Percentiles rank a stretch among this genome's conserved stretches.
These are phyloP conservation scores for Agrenia bidenticulata DNA, from an alignment of 2,888 invertebrate genomes.

Conservation along the genomic window DNA sequence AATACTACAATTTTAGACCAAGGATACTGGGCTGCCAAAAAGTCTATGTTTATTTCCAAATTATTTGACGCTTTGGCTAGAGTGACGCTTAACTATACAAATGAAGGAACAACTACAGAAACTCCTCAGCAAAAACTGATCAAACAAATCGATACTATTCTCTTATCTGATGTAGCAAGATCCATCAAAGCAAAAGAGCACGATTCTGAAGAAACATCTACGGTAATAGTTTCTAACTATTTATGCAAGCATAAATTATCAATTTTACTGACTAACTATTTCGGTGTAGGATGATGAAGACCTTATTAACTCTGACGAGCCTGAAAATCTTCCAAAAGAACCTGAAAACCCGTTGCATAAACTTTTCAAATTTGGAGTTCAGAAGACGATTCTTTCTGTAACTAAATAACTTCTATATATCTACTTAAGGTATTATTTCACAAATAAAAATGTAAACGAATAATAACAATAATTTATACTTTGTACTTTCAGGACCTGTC, in stretches of 20 bases:
- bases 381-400: conserved; percentile 38
- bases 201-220: conserved; percentile 18
- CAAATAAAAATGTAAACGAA: not conserved
- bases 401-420: conserved; percentile 26
- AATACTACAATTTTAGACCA: conserved; percentile 36
- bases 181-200: conserved; percentile 27
- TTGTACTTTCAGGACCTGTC: conserved; percentile 19
- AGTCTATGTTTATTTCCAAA: conserved; percentile 48
- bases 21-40: conserved; percentile 49
- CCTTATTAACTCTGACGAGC: conserved; percentile 19
- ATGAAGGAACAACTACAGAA: conserved; percentile 18
- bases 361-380: conserved; percentile 42
- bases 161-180: conserved; percentile 35
- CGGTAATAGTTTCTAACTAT: conserved; percentile 4
- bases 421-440: not conserved
- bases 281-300: conserved; percentile 28
- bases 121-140: conserved; percentile 33
- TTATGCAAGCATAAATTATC: not conserved
- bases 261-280: conserved; percentile 5
- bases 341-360: conserved; percentile 37
- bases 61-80: conserved; percentile 47
- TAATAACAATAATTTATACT: conserved; percentile 11
- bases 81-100: conserved; percentile 43
- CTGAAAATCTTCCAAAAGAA: conserved; percentile 32
- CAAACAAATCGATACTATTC: conserved; percentile 39